Percentiles rank a stretch among this genome's conserved stretches.
These are phyloP conservation scores for Andrena bicolor DNA, from an alignment of 2,888 invertebrate species.

Conservation along the genomic window DNA sequence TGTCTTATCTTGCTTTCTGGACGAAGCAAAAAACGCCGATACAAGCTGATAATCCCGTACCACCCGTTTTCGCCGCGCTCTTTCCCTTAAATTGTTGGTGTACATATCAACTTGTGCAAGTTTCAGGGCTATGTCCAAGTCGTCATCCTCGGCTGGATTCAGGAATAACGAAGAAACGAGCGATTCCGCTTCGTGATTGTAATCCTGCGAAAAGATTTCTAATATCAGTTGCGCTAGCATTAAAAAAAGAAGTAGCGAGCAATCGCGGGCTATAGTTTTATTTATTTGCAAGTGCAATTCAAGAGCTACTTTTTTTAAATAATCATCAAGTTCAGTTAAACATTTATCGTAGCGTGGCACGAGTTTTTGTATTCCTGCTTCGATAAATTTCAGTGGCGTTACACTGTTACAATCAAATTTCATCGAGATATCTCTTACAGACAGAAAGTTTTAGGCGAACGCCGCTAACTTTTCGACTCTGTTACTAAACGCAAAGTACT, in stretches of 20 bases:
- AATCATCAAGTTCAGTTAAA: no score
- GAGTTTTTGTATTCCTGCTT: no score
- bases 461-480: no score
- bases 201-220: conserved; percentile 88
- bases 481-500: background rate
- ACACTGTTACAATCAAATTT: no score
- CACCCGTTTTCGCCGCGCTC: conserved; percentile 95
- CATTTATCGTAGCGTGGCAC: no score
- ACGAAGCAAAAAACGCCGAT: conserved; percentile 91
- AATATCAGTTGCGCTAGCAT: background rate
- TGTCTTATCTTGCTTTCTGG: conserved; percentile 86
- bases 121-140: conserved; percentile 95
- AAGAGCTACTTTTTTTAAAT: no score
- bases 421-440: no score
- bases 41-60: conserved; percentile 96
- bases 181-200: conserved; percentile 96
- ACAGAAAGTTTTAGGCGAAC: no score
- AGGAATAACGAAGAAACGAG: conserved; percentile 94
- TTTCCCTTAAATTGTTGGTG: conserved; percentile 92
- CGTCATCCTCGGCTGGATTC: conserved; percentile 93
- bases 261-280: no score
- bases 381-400: no score
- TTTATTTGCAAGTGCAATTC: no score
- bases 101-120: conserved; percentile 97
- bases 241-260: no score